Percentiles rank a stretch among this genome's conserved stretches.
phyloP scores from a whole-genome alignment of 2,888 invertebrate genomes.

The Lasioglossum villosulum region DNA sequence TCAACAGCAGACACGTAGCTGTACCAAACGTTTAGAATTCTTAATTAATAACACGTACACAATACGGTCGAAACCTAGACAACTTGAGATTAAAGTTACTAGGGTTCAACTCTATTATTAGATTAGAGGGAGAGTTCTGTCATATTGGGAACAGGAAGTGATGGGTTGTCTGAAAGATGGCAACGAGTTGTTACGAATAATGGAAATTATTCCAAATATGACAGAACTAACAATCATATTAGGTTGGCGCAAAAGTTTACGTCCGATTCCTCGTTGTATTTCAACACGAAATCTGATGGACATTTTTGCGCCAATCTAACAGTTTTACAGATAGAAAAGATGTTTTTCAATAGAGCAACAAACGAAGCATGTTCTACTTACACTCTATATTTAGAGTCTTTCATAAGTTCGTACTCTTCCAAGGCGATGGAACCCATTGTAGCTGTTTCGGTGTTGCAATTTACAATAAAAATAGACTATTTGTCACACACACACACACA shows the following conservation, averaged over 20 bases:
- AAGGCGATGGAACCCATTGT: constrained; percentile 86
- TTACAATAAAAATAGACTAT: constrained; percentile 44
- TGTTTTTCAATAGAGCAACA: not conserved
- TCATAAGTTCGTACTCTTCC: constrained; percentile 93
- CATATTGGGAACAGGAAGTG: no score
- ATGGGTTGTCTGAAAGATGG: no score
- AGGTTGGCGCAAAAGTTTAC: not conserved
- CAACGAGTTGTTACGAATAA: no score
- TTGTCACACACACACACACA: constrained; percentile 15
- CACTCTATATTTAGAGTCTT: constrained; percentile 92
- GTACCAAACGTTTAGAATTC: constrained; percentile 51
- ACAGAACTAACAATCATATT: not conserved
- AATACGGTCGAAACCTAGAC: not conserved
- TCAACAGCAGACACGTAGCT: constrained; percentile 92
- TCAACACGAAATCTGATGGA: not conserved
- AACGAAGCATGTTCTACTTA: constrained; percentile 81
- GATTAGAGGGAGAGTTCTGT: no score
- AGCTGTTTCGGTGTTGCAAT: constrained; percentile 28
- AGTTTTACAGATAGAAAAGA: not conserved
- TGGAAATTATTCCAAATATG: no score
- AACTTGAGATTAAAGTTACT: not conserved
- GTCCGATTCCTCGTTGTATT: not conserved
- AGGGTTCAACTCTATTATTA: not conserved
- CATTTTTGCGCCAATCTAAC: not conserved
- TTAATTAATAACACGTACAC: not conserved